Conservation (phyloP, 1,140 invertebrate species). For the Nephila pilipes region DNA sequence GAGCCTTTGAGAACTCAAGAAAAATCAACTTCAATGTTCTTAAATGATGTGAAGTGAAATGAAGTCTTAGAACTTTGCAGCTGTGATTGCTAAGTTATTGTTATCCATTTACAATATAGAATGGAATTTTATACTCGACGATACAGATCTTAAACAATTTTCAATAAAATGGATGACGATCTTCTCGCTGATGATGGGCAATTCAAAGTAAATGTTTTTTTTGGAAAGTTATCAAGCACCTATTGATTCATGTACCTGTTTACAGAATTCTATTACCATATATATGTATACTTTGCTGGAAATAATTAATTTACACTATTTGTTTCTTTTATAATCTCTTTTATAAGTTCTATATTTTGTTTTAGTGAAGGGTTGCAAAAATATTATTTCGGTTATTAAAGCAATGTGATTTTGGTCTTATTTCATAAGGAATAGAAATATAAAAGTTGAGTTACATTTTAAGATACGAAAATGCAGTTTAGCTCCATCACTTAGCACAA, state of each 20-base stretch:
- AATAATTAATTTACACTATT: background rate
- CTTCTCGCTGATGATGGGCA: slow-evolving; percentile 65
- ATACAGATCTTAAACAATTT: background rate
- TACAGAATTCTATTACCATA: background rate
- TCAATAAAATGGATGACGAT: slow-evolving; percentile 59
- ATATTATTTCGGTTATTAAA: background rate
- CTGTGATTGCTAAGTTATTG: background rate
- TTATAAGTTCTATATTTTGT: background rate
- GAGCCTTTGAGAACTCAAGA: no score
- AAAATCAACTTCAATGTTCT: no score
- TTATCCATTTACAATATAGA: background rate
- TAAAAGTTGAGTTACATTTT: no score
- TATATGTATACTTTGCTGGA: background rate
- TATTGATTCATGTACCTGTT: background rate
- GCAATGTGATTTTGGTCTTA: no score
- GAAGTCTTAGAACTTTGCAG: background rate
- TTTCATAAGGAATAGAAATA: no score
- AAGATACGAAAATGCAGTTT: no score
- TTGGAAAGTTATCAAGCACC: background rate
- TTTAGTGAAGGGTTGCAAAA: background rate
- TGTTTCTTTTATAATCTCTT: background rate
- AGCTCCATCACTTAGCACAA: no score
- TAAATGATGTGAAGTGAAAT: background rate
- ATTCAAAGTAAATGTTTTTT: slow-evolving; percentile 44
- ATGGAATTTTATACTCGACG: background rate